phyloP scores from a whole-genome alignment of 2,888 invertebrate species.

The Congeria kusceri region DNA sequence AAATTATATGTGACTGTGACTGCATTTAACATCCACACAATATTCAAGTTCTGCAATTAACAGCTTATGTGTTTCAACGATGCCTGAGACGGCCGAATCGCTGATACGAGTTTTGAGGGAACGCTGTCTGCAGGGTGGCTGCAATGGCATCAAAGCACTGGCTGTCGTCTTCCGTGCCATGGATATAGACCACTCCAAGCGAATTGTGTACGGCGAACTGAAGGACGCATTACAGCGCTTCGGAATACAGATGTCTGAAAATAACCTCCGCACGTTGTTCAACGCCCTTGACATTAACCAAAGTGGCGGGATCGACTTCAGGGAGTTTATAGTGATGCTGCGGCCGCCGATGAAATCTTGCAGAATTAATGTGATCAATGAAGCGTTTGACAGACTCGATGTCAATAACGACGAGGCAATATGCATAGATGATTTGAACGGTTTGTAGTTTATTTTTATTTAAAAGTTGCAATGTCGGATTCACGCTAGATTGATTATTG shows the following conservation, averaged over 20 bases:
- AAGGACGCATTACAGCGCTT: slow-evolving; percentile 71
- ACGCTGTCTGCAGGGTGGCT: slow-evolving; percentile 67
- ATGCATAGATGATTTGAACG: slow-evolving; percentile 75
- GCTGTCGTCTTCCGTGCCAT: slow-evolving; percentile 72
- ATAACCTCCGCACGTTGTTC: slow-evolving; percentile 71
- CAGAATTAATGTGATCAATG: slow-evolving; percentile 70
- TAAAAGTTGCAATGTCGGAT: too few relatives aligned
- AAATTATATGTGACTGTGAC: too few relatives aligned
- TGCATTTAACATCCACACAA: too few relatives aligned
- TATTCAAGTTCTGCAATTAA: too few relatives aligned
- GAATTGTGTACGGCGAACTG: slow-evolving; percentile 75
- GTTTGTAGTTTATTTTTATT: too few relatives aligned
- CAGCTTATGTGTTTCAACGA: neutral
- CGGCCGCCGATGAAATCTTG: slow-evolving; percentile 68
- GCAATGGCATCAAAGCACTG: slow-evolving; percentile 73
- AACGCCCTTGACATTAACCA: slow-evolving; percentile 73
- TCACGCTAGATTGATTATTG: too few relatives aligned
- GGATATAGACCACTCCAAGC: slow-evolving; percentile 76
- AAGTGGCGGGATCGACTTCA: slow-evolving; percentile 77
- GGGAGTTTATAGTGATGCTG: slow-evolving; percentile 77
- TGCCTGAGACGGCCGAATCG: slow-evolving; percentile 45
- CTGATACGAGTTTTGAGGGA: slow-evolving; percentile 66
- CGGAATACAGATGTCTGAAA: slow-evolving; percentile 74
- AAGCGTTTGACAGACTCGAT: slow-evolving; percentile 78
- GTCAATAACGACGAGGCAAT: slow-evolving; percentile 74